Evolutionary conservation across 2,797 vertebrate species (phyloP), one percentile per base, ranked within the genome.

Genomic region (Takifugu rubripes): DNA sequence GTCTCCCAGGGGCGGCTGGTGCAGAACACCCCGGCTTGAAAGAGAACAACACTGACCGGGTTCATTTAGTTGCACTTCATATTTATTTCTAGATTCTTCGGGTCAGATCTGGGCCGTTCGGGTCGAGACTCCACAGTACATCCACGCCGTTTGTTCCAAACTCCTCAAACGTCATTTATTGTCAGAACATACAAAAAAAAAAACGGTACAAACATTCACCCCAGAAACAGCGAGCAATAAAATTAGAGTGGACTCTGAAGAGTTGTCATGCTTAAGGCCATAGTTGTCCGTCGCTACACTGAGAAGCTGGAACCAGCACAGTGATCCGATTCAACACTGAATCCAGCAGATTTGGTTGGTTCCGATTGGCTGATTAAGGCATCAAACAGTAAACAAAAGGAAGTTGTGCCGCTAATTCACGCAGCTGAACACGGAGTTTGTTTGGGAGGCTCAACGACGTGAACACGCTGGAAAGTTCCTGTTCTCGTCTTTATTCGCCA

Each of bases 131-230:
- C 36, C 36, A 40, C 36, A 2, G 3, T 14, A 40, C 36, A 40
- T 40, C 36, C 36, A 14, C 4, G 36, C 36, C 2, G 36, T 56
- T 24, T 21, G 42, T 61, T 72, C 59, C 72, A 58, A 70, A 75
- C 47, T 58, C 68, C 75, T 78, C 74, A 70, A 67, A 62, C 2
- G 52, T 51, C 33, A 36, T 74, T 83, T 82, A 75, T 78, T 82
- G 75, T 76, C 64, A 75, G 61, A 77, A 78, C 59, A 81, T 56
- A 70, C 66, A 78, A 66, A 21, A 21, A 78, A 64, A 79, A 21
- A 78, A 64, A 79, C 72, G 75, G 50, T 75, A 86, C 81, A 84
- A 77, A 86, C 76, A 83, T 69, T 74, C 61, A 72, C 63, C 71
- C 70, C 51, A 24, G 68, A 64, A 64, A 79, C 68, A 77, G 65